phyloP scores from a whole-genome alignment of 2,888 invertebrate species.

The Neria commutata region DNA sequence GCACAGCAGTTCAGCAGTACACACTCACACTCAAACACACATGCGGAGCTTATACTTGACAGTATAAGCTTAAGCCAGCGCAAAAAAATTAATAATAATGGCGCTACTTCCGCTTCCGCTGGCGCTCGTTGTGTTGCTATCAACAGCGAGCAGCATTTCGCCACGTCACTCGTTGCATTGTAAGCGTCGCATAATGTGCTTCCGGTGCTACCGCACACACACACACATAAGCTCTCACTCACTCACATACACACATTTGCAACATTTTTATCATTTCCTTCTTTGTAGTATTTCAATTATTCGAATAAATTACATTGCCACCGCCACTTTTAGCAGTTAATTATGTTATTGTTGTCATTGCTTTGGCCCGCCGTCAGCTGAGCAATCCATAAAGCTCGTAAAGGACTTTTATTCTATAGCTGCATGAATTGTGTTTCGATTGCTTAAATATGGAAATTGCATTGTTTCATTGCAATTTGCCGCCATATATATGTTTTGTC shows the following conservation, averaged over 20 bases:
- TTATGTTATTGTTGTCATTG: too few species aligned
- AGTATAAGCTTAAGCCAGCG: not conserved
- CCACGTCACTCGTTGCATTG: slow-evolving; percentile 14
- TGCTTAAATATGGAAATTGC: too few species aligned
- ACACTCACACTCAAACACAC: not conserved
- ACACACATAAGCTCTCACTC: too few species aligned
- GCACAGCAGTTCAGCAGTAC: not conserved
- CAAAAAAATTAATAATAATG: slow-evolving; percentile 36
- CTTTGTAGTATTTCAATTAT: not conserved
- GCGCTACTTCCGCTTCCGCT: slow-evolving; percentile 50
- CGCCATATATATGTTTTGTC: too few species aligned
- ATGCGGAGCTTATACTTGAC: not conserved
- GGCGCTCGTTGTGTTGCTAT: not conserved
- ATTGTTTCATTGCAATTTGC: too few species aligned
- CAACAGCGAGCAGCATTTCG: not conserved
- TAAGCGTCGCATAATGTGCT: slow-evolving; percentile 13
- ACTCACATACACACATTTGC: too few species aligned
- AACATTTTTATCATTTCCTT: not conserved
- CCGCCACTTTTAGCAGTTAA: too few species aligned
- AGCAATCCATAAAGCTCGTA: too few species aligned
- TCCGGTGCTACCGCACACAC: slow-evolving; percentile 10
- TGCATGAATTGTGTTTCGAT: too few species aligned
- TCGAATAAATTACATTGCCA: slow-evolving; percentile 16
- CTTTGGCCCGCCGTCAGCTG: too few species aligned
- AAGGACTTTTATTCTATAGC: too few species aligned